Base-by-base conservation (phyloP, 2,888 invertebrate genomes). In the Biston stratarius region DNA sequence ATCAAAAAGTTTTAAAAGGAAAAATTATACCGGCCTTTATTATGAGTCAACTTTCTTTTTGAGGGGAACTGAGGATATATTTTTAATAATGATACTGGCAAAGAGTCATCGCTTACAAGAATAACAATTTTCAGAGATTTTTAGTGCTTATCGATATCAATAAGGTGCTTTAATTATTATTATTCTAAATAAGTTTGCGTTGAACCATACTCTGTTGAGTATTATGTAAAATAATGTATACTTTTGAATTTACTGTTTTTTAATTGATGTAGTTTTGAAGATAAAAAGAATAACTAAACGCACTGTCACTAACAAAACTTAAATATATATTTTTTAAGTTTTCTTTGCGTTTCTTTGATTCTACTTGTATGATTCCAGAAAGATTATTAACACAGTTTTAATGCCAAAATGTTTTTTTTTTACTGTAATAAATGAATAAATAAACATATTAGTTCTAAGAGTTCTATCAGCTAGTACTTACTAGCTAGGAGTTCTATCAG, bases 1-100 rank as follows among this genome's bases (percentile, higher is more conserved):
- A 94, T 94, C 94, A 94, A 94, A 94, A 94, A 94, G 92, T 94
- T 94, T 94, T 94, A 94, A 94, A 94, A 93, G 93, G 92, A 94
- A 94, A 94, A 94, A 94, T 94, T 94, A 94, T 94, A 86, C 94
- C 87, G 87, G 90, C 92, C 92, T 93, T 93, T 94, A 93, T 93
- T 93, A 93, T 92, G 91, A 94, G 91, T 91, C 92, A 92, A 92
- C 90, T 94, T 93, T 92, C 90, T 87, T 90, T 83, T 72, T 82
- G 85, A 88, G 92, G 93, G 92, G 91, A 88, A 83, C 84, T 77
- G 78, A 82, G 91, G 89, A 90, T 92, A 90, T 91, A 91, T 93
- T 94, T 91, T 94, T 93, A 93, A 93, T 93, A 94, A 94, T 90
- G 92, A 87, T 85, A 85, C 85, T 82, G 85, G 84, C 84, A 85